Evolutionary conservation across 1,140 invertebrate species (phyloP).

Genomic region (Hermetia illucens): DNA sequence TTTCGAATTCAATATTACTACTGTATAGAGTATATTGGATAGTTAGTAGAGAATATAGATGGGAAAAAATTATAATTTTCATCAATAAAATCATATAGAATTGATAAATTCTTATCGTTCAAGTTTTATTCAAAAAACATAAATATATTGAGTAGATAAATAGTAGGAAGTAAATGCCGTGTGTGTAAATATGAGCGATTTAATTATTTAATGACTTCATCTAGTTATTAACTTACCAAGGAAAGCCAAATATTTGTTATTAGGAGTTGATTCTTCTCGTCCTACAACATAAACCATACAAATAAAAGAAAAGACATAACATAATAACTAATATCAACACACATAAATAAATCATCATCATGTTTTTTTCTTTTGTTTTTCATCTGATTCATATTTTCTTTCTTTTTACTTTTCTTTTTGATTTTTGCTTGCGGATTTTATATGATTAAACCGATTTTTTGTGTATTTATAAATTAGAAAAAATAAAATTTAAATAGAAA

Average conservation of each 20-base stretch:
- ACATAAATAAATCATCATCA: no score
- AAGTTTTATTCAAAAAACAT: no score
- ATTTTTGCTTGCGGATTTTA: not conserved
- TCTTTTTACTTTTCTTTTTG: constrained; percentile 10
- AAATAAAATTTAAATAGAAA: no score
- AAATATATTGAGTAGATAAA: constrained; percentile 12
- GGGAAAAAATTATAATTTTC: no score
- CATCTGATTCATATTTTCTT: no score
- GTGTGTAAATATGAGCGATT: constrained; percentile 29
- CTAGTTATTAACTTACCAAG: constrained; percentile 61
- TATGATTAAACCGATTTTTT: not conserved
- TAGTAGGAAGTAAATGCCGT: constrained; percentile 31
- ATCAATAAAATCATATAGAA: no score
- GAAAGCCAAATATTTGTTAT: constrained; percentile 75
- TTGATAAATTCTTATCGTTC: no score
- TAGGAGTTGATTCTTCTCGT: constrained; percentile 75
- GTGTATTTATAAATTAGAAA: not conserved
- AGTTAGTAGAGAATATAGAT: no score
- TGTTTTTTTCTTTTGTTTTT: no score
- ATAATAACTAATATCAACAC: constrained; percentile 8
- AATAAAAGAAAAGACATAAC: constrained; percentile 8
- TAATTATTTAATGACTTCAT: constrained; percentile 21
- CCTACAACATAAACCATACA: constrained; percentile 38
- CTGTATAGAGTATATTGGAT: no score
- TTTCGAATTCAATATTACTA: no score